A percentile compares a stretch with the other conserved stretches of the same genome.
Evolutionary conservation across 2,888 invertebrate species (phyloP).

Genomic region (Lepidochrysops patricia): DNA sequence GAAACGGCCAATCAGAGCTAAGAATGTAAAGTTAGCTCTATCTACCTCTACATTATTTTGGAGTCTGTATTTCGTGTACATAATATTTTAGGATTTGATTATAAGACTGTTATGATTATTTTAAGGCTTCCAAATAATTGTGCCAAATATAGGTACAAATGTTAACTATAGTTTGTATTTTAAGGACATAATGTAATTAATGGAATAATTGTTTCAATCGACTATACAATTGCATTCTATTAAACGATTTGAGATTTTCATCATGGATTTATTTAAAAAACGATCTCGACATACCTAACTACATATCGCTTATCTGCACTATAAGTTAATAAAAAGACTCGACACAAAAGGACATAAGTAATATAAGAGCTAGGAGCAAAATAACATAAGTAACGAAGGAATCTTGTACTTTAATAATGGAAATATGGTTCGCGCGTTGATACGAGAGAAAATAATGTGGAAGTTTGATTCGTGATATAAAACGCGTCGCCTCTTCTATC

Average conservation of each 20-base stretch:
- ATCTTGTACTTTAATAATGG: too few species aligned
- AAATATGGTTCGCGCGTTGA: too few species aligned
- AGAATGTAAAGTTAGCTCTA: neutral
- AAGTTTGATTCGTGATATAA: too few species aligned
- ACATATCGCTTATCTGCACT: too few species aligned
- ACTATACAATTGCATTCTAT: conserved; percentile 9
- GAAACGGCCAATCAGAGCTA: too few species aligned
- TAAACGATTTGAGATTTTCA: neutral
- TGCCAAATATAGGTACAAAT: conserved; percentile 12
- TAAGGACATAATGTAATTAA: neutral
- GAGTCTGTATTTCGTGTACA: neutral
- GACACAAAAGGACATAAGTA: too few species aligned
- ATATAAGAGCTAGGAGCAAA: too few species aligned
- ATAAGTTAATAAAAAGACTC: too few species aligned
- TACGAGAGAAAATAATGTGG: too few species aligned
- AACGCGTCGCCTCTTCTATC: too few species aligned
- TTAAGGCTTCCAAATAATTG: conserved; percentile 23
- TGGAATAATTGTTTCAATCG: neutral
- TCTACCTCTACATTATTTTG: neutral
- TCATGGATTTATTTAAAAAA: neutral
- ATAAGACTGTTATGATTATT: conserved; percentile 24
- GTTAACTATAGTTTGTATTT: neutral
- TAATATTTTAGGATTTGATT: conserved; percentile 10
- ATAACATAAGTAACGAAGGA: too few species aligned
- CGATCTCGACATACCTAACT: too few species aligned